Conservation (phyloP, 2,888 invertebrate species). For the Busseola fusca region DNA sequence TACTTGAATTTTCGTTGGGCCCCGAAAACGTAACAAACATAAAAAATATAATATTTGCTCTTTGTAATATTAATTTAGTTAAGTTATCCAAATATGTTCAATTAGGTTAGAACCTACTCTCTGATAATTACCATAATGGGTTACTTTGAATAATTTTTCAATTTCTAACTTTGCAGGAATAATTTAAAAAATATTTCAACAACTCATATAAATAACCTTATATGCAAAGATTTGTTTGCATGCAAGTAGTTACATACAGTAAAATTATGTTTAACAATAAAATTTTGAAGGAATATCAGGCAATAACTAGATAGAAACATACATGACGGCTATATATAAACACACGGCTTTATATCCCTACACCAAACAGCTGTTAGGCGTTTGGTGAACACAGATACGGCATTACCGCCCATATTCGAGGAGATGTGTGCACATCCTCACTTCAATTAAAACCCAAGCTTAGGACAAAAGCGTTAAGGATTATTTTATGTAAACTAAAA, state of each 20-base stretch:
- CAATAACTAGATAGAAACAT: not conserved
- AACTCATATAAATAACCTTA: too few relatives aligned
- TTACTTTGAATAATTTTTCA: not conserved
- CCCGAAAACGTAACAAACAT: too few relatives aligned
- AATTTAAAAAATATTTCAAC: too few relatives aligned
- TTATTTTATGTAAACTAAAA: not conserved
- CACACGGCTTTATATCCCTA: not conserved
- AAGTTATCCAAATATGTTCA: too few relatives aligned
- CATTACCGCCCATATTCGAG: not conserved
- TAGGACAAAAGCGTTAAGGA: too few relatives aligned
- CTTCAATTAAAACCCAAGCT: not conserved
- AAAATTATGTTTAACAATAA: too few relatives aligned
- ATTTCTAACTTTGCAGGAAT: not conserved
- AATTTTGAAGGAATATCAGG: not conserved
- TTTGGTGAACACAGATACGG: not conserved
- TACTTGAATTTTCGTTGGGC: too few relatives aligned
- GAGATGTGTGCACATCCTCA: not conserved
- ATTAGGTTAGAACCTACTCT: too few relatives aligned
- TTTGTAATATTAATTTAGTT: too few relatives aligned
- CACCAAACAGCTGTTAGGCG: not conserved
- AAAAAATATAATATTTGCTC: too few relatives aligned
- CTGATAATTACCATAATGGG: not conserved
- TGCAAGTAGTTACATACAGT: too few relatives aligned
- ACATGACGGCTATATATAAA: not conserved
- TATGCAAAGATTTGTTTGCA: too few relatives aligned